Percentiles rank a stretch among this genome's conserved stretches.
Conservation (phyloP, 2,113 vertebrate genomes). For the Cheilinus undulatus region DNA sequence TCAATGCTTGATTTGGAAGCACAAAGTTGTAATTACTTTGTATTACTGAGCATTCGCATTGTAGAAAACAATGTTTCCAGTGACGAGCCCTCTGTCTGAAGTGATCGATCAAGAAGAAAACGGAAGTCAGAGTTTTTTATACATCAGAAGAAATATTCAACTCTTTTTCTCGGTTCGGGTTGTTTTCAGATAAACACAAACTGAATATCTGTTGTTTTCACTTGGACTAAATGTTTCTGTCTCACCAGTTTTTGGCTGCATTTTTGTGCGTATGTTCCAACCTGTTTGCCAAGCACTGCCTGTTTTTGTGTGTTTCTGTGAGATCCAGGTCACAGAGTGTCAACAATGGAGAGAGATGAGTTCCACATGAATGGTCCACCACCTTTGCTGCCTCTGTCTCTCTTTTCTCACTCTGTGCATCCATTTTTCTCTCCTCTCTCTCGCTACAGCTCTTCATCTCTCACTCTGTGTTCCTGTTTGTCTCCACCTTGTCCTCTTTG, state of each 20-base stretch:
- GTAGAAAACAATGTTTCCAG: conserved; percentile 18
- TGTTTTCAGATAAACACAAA: conserved; percentile 23
- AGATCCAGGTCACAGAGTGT: conserved; percentile 76
- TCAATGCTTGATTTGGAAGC: conserved; percentile 38
- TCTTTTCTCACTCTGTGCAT: conserved; percentile 45
- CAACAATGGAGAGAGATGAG: conserved; percentile 79
- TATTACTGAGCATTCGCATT: conserved; percentile 2
- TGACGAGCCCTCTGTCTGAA: neutral
- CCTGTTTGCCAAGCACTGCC: conserved; percentile 38
- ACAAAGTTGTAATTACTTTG: conserved; percentile 28
- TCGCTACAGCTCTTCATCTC: conserved; percentile 8
- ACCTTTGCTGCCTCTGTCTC: conserved; percentile 49
- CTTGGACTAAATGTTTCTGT: conserved; percentile 29
- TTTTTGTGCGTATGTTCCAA: conserved; percentile 32
- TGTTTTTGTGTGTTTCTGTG: conserved; percentile 32
- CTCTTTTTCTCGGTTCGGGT: neutral
- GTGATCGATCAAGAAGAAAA: conserved; percentile 3
- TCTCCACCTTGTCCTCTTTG: neutral
- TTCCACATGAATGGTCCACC: conserved; percentile 75
- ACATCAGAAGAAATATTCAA: conserved; percentile 1
- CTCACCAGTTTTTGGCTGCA: conserved; percentile 39
- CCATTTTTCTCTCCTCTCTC: conserved; percentile 27
- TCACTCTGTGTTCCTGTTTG: neutral
- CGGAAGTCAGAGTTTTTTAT: conserved; percentile 9
- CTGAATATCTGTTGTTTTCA: conserved; percentile 24